phyloP scores from a whole-genome alignment of 1,140 invertebrate species.

The Frieseomelitta varia region DNA sequence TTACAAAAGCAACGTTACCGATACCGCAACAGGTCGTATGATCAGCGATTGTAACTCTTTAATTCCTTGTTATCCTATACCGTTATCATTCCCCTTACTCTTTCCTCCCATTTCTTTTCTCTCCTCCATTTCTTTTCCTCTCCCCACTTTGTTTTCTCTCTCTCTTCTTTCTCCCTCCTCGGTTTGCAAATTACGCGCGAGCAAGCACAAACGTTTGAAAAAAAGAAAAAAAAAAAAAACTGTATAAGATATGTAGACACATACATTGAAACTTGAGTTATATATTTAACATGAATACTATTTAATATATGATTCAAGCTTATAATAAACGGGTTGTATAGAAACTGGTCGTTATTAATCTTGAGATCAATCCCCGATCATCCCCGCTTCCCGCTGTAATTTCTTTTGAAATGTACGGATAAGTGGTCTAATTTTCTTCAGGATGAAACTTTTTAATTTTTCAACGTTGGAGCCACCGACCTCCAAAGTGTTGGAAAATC shows the following conservation, averaged over 20 bases:
- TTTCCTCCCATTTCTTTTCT: neutral
- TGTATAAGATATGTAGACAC: conserved; percentile 65
- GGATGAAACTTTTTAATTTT: too few relatives aligned
- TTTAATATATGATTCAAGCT: conserved; percentile 78
- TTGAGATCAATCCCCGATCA: neutral
- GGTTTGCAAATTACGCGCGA: conserved; percentile 46
- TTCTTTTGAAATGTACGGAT: too few relatives aligned
- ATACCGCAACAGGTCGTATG: conserved; percentile 17
- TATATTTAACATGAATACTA: conserved; percentile 74
- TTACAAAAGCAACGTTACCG: conserved; percentile 21
- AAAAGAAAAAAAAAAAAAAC: conserved; percentile 38
- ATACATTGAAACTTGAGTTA: conserved; percentile 73
- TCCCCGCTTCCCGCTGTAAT: too few relatives aligned
- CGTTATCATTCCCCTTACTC: conserved; percentile 61
- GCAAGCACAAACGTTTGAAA: conserved; percentile 59
- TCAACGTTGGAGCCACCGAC: too few relatives aligned
- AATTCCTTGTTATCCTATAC: conserved; percentile 68
- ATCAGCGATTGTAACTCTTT: conserved; percentile 50
- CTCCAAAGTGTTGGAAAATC: too few relatives aligned
- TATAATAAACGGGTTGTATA: conserved; percentile 79
- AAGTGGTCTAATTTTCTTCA: too few relatives aligned
- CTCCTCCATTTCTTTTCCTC: neutral
- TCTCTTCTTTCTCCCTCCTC: conserved; percentile 16
- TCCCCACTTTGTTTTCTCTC: neutral
- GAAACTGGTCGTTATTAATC: conserved; percentile 36